Conservation (phyloP, 1,140 invertebrate species). For the Pseudomyrmex gracilis region DNA sequence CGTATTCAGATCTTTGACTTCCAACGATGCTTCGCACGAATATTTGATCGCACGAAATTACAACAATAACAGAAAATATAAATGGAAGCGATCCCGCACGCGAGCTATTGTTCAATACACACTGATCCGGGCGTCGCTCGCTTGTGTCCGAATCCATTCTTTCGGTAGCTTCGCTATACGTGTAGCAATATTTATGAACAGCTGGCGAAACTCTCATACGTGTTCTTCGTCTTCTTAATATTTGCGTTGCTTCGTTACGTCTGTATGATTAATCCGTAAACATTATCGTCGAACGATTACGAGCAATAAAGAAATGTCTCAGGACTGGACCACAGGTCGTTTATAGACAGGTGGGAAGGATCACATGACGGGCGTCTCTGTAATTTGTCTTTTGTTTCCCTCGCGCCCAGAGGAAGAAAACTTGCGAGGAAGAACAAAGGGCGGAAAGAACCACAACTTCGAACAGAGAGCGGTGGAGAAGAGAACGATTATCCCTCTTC, state of each 20-base stretch:
- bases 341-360: conserved; percentile 81
- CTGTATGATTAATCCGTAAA: conserved; percentile 20
- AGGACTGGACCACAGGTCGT: conserved; percentile 49
- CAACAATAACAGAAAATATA: conserved; percentile 16
- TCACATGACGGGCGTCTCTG: conserved; percentile 80
- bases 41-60: not conserved
- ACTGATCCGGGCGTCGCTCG: not conserved
- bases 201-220: conserved; percentile 24
- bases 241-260: conserved; percentile 6
- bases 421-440: conserved; percentile 80
- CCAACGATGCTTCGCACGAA: no score
- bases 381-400: conserved; percentile 85
- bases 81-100: conserved; percentile 15
- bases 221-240: not conserved
- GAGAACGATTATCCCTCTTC: conserved; percentile 59
- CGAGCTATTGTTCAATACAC: conserved; percentile 21
- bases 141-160: not conserved
- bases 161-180: not conserved
- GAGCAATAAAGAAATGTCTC: conserved; percentile 27
- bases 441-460: conserved; percentile 76
- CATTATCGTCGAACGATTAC: not conserved
- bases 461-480: conserved; percentile 58
- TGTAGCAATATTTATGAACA: conserved; percentile 32
- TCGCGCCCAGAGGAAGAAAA: conserved; percentile 76
- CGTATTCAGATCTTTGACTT: conserved; percentile 3